Conservation (phyloP, 92 coral and sea anemone genomes). For the Paragorgia papillata region DNA sequence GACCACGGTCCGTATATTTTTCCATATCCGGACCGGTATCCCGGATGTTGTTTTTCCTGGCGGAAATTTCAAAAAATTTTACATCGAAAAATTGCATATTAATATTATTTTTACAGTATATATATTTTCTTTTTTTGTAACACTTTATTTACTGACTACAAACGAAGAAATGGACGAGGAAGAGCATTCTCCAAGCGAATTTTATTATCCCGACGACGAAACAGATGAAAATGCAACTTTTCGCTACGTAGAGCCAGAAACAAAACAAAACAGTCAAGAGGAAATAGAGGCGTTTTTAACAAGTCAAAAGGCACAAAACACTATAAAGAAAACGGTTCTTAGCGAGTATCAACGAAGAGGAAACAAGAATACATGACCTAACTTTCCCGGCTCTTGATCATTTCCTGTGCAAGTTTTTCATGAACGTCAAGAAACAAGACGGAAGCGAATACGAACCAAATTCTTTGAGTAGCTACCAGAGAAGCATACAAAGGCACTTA, state of each 20-base stretch:
- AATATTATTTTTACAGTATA: no score
- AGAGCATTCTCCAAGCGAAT: conserved; percentile 23
- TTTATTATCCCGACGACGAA: conserved; percentile 13
- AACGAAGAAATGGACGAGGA: background rate
- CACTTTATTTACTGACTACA: background rate
- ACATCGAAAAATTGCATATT: background rate
- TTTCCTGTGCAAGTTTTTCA: conserved; percentile 33
- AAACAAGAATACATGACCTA: background rate
- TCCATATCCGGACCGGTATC: background rate
- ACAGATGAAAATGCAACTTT: background rate
- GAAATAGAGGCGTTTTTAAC: conserved; percentile 12
- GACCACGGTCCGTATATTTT: background rate
- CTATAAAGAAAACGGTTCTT: conserved; percentile 25
- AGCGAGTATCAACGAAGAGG: background rate
- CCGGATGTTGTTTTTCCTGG: background rate
- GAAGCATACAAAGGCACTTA: conserved; percentile 45
- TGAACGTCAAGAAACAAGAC: conserved; percentile 23
- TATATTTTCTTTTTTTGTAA: background rate
- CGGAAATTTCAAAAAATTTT: background rate
- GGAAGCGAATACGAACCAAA: conserved; percentile 46
- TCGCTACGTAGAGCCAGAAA: background rate
- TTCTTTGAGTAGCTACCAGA: conserved; percentile 38
- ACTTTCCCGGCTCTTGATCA: conserved; percentile 23
- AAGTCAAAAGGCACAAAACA: conserved; percentile 35
- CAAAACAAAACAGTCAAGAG: conserved; percentile 28